Conservation (phyloP, 2,888 invertebrate genomes). For the Nemurella pictetii region DNA sequence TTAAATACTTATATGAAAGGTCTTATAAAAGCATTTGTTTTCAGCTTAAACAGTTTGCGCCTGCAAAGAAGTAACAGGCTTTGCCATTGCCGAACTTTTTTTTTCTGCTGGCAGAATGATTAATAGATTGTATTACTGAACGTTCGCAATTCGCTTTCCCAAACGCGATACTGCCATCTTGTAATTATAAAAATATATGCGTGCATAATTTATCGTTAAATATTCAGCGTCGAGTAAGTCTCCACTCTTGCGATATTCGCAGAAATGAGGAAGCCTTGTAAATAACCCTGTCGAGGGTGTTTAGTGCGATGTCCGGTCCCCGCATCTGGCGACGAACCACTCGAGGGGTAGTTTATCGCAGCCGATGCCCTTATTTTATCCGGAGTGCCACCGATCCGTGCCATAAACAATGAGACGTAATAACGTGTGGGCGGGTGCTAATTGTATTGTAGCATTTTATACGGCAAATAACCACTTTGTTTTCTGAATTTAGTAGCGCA, state of each 20-base stretch:
- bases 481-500: neutral
- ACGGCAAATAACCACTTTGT: neutral
- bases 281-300: neutral
- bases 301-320: neutral
- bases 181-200: neutral
- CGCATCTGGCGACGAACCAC: neutral
- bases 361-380: neutral
- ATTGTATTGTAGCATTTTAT: neutral
- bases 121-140: neutral
- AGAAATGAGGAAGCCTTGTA: neutral
- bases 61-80: neutral
- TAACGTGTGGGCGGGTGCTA: neutral
- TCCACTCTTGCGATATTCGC: neutral
- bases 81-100: neutral
- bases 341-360: neutral
- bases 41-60: neutral
- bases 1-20: neutral
- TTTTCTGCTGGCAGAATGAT: neutral
- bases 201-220: conserved; percentile 18
- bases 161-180: neutral
- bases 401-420: neutral
- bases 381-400: neutral
- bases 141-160: neutral
- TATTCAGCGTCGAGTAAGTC: neutral
- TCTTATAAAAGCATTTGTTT: neutral